These are phyloP conservation scores for Gymnocypris eckloni DNA, from an alignment of 2,797 vertebrate species.

Conservation along the genomic window DNA sequence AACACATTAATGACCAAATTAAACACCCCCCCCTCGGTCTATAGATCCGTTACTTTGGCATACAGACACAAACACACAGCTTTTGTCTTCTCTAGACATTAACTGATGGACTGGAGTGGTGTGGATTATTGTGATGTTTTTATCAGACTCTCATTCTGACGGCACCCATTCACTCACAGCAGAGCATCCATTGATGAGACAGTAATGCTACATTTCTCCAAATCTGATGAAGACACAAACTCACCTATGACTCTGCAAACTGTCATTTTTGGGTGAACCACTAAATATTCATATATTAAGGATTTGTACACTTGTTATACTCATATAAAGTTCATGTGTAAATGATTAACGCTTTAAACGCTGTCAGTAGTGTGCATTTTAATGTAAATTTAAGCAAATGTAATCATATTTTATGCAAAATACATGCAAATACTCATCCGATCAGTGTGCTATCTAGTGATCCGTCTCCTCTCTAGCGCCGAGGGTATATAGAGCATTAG, in stretches of 20 bases:
- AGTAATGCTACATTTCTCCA: background rate
- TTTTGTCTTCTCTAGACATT: too few species aligned
- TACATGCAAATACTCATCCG: background rate
- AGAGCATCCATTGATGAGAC: background rate
- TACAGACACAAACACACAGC: too few species aligned
- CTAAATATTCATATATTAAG: background rate
- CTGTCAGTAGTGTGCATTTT: background rate
- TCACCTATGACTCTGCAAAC: too few species aligned
- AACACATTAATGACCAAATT: background rate
- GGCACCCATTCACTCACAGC: background rate
- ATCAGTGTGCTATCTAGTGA: background rate
- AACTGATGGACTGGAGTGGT: too few species aligned
- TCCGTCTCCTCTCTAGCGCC: background rate
- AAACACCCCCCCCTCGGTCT: background rate
- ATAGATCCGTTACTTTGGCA: too few species aligned
- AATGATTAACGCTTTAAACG: background rate
- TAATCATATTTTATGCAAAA: background rate
- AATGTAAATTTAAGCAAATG: background rate
- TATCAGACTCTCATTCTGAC: background rate
- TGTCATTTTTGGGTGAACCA: too few species aligned
- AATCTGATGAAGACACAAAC: background rate
- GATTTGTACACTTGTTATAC: too few species aligned
- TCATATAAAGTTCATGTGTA: too few species aligned
- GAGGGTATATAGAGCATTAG: slow-evolving; percentile 1
- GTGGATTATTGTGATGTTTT: too few species aligned